Evolutionary conservation across 2,113 vertebrate genomes (phyloP).

Genomic region (Eulacestoma nigropectus): DNA sequence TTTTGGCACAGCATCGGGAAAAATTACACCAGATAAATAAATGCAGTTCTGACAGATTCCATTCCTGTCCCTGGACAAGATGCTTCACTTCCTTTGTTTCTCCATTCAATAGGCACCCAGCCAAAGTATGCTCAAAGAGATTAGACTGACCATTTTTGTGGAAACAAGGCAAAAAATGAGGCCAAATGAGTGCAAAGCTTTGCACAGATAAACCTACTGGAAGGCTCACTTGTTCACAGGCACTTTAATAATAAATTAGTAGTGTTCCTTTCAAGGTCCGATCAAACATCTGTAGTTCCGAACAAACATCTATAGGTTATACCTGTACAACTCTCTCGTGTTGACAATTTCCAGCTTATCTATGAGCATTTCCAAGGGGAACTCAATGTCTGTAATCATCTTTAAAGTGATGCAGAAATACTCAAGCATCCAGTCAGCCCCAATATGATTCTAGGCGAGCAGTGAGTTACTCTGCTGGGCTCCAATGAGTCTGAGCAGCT

Average conservation of each 20-base stretch:
- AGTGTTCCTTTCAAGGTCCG: background rate
- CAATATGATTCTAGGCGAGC: background rate
- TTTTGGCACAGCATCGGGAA: background rate
- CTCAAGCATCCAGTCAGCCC: background rate
- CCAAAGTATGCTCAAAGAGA: background rate
- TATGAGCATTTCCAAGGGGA: background rate
- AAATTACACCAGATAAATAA: background rate
- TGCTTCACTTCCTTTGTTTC: background rate
- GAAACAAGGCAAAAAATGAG: background rate
- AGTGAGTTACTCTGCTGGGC: background rate
- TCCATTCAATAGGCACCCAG: background rate
- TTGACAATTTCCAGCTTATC: background rate
- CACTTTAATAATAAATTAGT: background rate
- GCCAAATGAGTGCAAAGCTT: background rate
- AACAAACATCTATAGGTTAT: background rate
- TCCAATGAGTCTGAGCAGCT: background rate
- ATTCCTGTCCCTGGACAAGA: background rate
- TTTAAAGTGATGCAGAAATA: background rate
- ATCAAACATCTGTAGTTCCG: background rate
- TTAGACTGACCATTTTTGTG: background rate
- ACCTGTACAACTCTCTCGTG: background rate
- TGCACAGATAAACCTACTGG: background rate
- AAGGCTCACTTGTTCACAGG: background rate
- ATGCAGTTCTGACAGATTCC: background rate
- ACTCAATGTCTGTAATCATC: background rate